Conservation (phyloP, 35 echinoderm and acorn worm species). For the Heliocidaris tuberculata region DNA sequence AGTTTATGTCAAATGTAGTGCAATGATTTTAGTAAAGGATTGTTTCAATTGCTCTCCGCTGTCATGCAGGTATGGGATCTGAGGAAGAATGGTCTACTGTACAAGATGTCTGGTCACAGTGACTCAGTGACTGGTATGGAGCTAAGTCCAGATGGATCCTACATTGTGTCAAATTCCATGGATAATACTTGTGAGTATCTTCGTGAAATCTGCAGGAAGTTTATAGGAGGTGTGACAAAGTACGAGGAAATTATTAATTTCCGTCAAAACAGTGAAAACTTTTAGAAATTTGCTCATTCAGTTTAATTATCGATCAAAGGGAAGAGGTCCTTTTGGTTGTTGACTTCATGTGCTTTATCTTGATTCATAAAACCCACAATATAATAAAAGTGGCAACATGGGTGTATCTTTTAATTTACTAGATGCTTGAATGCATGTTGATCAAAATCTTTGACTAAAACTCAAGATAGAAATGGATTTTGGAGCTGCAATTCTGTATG, state of each 20-base stretch:
- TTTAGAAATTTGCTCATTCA: not conserved
- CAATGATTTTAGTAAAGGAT: not conserved
- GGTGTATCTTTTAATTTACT: too few species aligned
- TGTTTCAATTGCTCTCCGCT: not conserved
- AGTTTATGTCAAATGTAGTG: not conserved
- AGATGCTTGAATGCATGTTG: too few species aligned
- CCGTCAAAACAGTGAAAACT: not conserved
- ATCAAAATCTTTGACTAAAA: too few species aligned
- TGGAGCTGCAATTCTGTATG: too few species aligned
- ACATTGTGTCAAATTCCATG: slow-evolving; percentile 90
- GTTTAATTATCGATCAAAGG: not conserved
- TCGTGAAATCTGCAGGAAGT: too few species aligned
- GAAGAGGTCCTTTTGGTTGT: not conserved
- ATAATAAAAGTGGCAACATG: too few species aligned
- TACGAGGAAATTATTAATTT: not conserved
- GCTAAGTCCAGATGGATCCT: slow-evolving; percentile 93
- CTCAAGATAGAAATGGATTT: too few species aligned
- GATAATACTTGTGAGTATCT: slow-evolving; percentile 88
- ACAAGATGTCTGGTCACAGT: slow-evolving; percentile 90
- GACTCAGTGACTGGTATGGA: slow-evolving; percentile 84
- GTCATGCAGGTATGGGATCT: slow-evolving; percentile 90
- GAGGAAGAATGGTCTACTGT: slow-evolving; percentile 90
- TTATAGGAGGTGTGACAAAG: not conserved
- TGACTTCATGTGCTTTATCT: too few species aligned
- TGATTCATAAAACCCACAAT: too few species aligned